Evolutionary conservation across 1,140 invertebrate species (phyloP).

Genomic region (Calosoma granatense): DNA sequence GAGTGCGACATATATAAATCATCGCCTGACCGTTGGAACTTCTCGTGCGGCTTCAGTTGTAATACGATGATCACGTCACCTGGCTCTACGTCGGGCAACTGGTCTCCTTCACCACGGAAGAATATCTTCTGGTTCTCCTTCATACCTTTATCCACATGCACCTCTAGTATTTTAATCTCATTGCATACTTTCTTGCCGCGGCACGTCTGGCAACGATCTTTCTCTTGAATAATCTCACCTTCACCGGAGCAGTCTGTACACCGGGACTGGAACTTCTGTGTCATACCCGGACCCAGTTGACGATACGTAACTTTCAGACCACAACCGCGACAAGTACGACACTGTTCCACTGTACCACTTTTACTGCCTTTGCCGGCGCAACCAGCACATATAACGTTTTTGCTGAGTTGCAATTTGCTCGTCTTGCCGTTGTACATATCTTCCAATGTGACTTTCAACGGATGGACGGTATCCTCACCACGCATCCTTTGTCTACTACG

Average conservation of each 20-base stretch:
- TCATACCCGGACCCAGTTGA: constrained; percentile 70
- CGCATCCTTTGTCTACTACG: constrained; percentile 38
- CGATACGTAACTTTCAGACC: constrained; percentile 60
- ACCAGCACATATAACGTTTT: constrained; percentile 73
- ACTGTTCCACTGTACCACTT: constrained; percentile 58
- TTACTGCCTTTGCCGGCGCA: constrained; percentile 81
- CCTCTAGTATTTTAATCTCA: constrained; percentile 74
- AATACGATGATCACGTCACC: constrained; percentile 86
- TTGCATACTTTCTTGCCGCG: constrained; percentile 69
- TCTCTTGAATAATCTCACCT: constrained; percentile 67
- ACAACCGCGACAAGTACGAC: constrained; percentile 64
- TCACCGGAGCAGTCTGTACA: constrained; percentile 60
- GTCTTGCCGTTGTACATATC: constrained; percentile 86
- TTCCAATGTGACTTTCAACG: constrained; percentile 71
- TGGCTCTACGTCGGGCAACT: constrained; percentile 69
- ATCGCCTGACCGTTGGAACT: constrained; percentile 62
- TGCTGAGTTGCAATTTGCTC: constrained; percentile 72
- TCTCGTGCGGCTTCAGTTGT: constrained; percentile 68
- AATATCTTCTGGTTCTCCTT: constrained; percentile 76
- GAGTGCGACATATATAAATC: constrained; percentile 67
- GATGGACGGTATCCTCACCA: constrained; percentile 62
- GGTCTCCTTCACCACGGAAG: constrained; percentile 83
- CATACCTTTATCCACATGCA: constrained; percentile 88
- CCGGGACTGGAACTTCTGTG: constrained; percentile 70
- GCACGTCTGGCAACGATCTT: constrained; percentile 71